Evolutionary conservation across 2,113 vertebrate species (phyloP).

Genomic region (Perognathus longimembris): DNA sequence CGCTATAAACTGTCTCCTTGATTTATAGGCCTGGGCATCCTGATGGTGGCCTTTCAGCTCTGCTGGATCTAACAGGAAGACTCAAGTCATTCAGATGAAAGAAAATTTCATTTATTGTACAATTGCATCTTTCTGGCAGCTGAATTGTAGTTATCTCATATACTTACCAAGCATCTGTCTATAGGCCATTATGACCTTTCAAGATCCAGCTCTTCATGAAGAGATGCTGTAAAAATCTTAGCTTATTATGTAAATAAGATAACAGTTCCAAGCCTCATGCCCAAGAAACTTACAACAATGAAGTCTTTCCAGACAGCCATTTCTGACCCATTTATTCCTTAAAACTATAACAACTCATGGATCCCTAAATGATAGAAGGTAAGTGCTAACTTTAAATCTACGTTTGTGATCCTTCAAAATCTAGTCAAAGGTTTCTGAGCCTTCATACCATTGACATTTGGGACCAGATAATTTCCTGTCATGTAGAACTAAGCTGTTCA

Average conservation of each 20-base stretch:
- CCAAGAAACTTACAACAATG: constrained; percentile 5
- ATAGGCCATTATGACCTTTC: background rate
- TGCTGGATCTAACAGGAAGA: background rate
- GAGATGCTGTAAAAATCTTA: background rate
- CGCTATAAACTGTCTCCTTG: constrained; percentile 8
- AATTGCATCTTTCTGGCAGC: background rate
- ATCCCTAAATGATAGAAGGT: background rate
- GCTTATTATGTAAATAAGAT: background rate
- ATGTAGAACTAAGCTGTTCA: background rate
- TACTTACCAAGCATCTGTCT: background rate
- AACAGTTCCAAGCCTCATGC: background rate
- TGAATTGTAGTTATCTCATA: constrained; percentile 41
- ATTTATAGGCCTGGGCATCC: constrained; percentile 27
- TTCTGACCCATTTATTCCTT: background rate
- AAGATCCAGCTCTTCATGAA: background rate
- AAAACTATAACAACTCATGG: background rate
- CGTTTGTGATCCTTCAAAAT: background rate
- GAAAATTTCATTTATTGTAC: constrained; percentile 2
- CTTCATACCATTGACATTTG: background rate
- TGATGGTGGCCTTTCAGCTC: constrained; percentile 29
- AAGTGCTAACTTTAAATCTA: background rate
- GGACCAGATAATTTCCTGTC: background rate
- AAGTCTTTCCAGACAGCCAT: constrained; percentile 7
- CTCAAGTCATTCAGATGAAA: constrained; percentile 30
- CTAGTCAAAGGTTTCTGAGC: background rate